Evolutionary conservation across 1,140 invertebrate species (phyloP).

Genomic region (Zaprionus africanus): DNA sequence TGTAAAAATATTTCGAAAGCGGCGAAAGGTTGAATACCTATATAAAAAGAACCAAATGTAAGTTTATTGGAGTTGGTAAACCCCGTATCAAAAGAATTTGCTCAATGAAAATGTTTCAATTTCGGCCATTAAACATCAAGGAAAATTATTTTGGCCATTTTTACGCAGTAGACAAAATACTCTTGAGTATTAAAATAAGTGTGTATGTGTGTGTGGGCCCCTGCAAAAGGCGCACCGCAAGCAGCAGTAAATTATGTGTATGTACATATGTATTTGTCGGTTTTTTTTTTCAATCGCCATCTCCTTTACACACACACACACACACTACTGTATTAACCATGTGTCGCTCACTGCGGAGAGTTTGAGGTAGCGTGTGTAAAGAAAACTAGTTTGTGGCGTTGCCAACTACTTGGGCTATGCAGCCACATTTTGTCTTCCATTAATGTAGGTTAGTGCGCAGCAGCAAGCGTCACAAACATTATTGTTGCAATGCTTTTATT

Average conservation of each 20-base stretch:
- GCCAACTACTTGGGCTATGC: constrained; percentile 40
- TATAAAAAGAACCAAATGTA: constrained; percentile 25
- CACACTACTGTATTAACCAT: constrained; percentile 29
- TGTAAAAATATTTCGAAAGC: constrained; percentile 32
- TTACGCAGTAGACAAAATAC: constrained; percentile 64
- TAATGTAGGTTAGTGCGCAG: constrained; percentile 57
- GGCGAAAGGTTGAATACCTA: constrained; percentile 39
- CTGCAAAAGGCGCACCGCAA: constrained; percentile 39
- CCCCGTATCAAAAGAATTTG: constrained; percentile 7
- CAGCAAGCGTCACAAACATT: constrained; percentile 22
- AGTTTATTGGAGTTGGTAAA: constrained; percentile 25
- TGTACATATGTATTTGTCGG: constrained; percentile 34
- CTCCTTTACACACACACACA: constrained; percentile 40
- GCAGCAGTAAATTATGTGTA: constrained; percentile 47
- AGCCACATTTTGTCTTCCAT: constrained; percentile 49
- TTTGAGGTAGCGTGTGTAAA: constrained; percentile 44
- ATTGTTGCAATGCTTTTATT: constrained; percentile 31
- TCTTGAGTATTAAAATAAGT: constrained; percentile 35
- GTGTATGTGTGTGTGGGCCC: constrained; percentile 23
- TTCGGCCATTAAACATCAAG: constrained; percentile 18
- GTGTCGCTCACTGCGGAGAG: constrained; percentile 44
- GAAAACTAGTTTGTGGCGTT: constrained; percentile 54
- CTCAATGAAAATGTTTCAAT: constrained; percentile 32
- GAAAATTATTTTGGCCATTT: constrained; percentile 49
- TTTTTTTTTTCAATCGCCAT: constrained; percentile 51